Evolutionary conservation across 2,113 vertebrate species (phyloP), one percentile per base, ranked within the genome.

Genomic region (Sitta europaea): DNA sequence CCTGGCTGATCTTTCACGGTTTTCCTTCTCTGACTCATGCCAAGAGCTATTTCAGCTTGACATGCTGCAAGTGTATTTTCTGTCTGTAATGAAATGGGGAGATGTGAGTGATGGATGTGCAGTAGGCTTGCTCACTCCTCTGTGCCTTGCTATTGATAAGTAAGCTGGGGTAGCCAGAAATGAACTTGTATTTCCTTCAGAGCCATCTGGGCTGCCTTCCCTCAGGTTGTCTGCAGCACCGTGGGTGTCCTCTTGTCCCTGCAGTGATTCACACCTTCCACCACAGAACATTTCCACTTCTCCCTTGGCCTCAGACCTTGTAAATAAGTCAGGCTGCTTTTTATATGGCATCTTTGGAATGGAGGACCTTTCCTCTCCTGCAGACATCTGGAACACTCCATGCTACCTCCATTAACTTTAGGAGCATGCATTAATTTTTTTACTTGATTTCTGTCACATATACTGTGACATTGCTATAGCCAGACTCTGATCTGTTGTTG

Each of bases 1-100:
- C 23, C 31, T 88, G 48, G 53, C 18, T 92, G 66, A 68, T 87
- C 35, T 61, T 84, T 75, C 81, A 55, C 14, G 21, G 3, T 35
- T 87, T 92, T 76, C 45, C 40, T 55, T 82, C 59, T 86, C 67
- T 95, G 66, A 81, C 67, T 90, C 54, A 73, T 66, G 50, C 75
- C 51, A 86, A 62, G 68, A 94, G 54, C 86, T 95, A 53, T 92
- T 94, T 94, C 79, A 80, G 29, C 71, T 88, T 80, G 63, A 83
- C 51, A 43, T 66, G 65, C 51, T 58, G 59, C 47, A 72, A 92
- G 71, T 86, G 61, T 36, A 27, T 94, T 95, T 95, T 93, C 86
- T 88, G 72, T 80, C 86, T 62, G 5, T 83, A 93, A 80, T 67
- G 79, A 93, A 92, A 90, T 54, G 75, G 75, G 70, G 51, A 93